Conservation (phyloP, 1,140 invertebrate species). For the Drosophila malerkotliana region DNA sequence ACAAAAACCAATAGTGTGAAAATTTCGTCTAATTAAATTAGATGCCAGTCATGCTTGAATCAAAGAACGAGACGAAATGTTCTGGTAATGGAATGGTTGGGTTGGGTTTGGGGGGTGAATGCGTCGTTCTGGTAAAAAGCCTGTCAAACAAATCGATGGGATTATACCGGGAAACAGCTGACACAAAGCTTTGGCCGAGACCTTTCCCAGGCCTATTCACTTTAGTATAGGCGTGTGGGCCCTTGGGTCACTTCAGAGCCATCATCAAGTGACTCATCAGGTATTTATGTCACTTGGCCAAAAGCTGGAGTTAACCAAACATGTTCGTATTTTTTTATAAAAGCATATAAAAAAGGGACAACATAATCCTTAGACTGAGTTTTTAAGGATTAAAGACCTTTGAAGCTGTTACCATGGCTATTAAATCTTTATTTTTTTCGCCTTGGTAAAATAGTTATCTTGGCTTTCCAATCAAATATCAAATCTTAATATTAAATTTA, state of each 20-base stretch:
- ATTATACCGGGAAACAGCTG: conserved; percentile 46
- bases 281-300: conserved; percentile 13
- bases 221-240: conserved; percentile 7
- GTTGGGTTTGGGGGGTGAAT: not conserved
- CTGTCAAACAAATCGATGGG: conserved; percentile 75
- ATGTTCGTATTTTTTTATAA: too few species aligned
- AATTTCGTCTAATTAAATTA: conserved; percentile 74
- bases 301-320: not conserved
- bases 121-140: conserved; percentile 54
- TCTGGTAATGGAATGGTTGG: too few species aligned
- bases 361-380: too few species aligned
- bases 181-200: conserved; percentile 29
- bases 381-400: too few species aligned
- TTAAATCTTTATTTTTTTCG: conserved; percentile 9
- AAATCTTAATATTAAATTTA: conserved; percentile 11
- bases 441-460: not conserved
- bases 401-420: too few species aligned
- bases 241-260: conserved; percentile 24
- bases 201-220: not conserved
- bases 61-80: not conserved
- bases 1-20: conserved; percentile 59
- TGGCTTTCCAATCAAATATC: not conserved
- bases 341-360: too few species aligned
- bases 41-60: conserved; percentile 58
- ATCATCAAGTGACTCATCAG: conserved; percentile 29